Evolutionary conservation across 2,797 vertebrate species (phyloP).

Genomic region (Odontamblyopus rebecca): DNA sequence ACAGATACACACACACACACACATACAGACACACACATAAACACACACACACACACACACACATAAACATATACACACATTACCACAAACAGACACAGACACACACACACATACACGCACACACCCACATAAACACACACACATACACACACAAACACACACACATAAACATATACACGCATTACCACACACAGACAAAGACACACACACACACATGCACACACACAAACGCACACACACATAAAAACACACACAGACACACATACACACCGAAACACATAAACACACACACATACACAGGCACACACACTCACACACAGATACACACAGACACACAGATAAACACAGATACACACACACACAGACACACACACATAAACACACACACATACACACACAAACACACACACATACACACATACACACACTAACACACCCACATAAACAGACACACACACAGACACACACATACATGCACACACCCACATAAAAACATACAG

Average conservation of each 20-base stretch:
- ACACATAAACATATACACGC: neutral
- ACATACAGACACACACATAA: neutral
- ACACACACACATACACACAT: neutral
- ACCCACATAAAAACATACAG: neutral
- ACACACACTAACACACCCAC: neutral
- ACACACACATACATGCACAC: neutral
- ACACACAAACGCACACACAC: neutral
- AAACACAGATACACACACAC: neutral
- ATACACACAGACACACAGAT: neutral
- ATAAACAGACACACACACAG: neutral
- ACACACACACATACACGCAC: neutral
- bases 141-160: conserved; percentile 19
- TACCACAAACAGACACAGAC: neutral
- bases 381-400: too few species aligned
- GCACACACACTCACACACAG: neutral
- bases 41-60: neutral
- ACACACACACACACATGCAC: neutral
- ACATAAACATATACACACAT: neutral
- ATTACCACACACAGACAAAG: neutral
- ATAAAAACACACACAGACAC: neutral
- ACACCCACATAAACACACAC: neutral
- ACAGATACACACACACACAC: too few species aligned
- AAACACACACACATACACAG: neutral
- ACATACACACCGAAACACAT: neutral
- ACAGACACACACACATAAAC: neutral